A percentile compares a stretch with the other conserved stretches of the same genome.
phyloP scores from a whole-genome alignment of 2,113 vertebrate species.

The Heterocephalus glaber region DNA sequence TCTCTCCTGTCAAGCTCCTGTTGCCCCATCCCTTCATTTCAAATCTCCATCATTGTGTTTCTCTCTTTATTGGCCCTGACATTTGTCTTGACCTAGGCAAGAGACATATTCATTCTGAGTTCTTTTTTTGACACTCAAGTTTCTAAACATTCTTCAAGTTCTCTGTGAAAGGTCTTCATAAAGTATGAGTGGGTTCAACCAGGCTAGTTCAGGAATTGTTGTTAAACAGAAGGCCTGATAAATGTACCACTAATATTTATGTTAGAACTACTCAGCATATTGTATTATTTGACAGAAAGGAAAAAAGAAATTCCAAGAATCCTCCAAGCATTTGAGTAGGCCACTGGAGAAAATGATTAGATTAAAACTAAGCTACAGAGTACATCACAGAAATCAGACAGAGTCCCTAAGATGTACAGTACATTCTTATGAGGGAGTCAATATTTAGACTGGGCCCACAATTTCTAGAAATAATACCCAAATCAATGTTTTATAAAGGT shows the following conservation, averaged over 20 bases:
- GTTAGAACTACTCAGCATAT: not conserved
- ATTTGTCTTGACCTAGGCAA: slow-evolving; percentile 54
- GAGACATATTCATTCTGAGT: slow-evolving; percentile 38
- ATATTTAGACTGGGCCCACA: not conserved
- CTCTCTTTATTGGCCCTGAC: slow-evolving; percentile 46
- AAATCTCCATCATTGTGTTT: slow-evolving; percentile 29
- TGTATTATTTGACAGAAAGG: not conserved
- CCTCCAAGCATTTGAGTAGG: not conserved
- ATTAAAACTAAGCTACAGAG: slow-evolving; percentile 28
- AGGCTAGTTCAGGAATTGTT: not conserved
- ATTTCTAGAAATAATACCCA: slow-evolving; percentile 49
- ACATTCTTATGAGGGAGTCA: not conserved
- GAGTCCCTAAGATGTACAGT: not conserved
- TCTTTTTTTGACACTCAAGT: slow-evolving; percentile 48
- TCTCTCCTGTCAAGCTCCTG: not conserved
- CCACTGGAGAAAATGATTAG: slow-evolving; percentile 9
- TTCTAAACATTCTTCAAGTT: slow-evolving; percentile 13
- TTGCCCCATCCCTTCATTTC: slow-evolving; percentile 38
- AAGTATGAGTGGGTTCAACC: slow-evolving; percentile 49
- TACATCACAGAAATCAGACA: not conserved
- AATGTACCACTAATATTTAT: slow-evolving; percentile 10
- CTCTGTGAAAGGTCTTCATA: not conserved
- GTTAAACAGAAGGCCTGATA: slow-evolving; percentile 41
- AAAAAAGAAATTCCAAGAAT: not conserved
- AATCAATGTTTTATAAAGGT: not conserved